Evolutionary conservation across 1,140 invertebrate genomes (phyloP), one percentile per base, ranked within the genome.

Genomic region (Microvelia longipes): DNA sequence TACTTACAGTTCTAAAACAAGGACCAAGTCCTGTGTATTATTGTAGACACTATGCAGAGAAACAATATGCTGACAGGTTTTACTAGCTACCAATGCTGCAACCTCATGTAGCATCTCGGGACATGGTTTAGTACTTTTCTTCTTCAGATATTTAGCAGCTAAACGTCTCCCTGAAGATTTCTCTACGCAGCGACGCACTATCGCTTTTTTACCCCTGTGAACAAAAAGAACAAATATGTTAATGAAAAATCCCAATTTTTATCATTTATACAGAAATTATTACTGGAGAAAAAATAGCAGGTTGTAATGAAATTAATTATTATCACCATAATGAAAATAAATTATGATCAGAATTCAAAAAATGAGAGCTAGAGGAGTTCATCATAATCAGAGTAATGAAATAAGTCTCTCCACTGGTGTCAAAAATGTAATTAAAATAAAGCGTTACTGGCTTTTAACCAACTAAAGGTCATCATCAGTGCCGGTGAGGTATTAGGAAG

Each of bases 141-240:
- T 94, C 79, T 90, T 87, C 73, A 98, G 90, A 82, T 92, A 95
- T 83, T 98, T 98, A 72, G 94, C 96, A 0, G 96, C 96, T 83
- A 91, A 98, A 78, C 92, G 87, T 73, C 86, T 83, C 28, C 91
- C 90, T 11, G 89, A 92, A 71, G 86, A 85, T 77, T 88, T 86
- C 79, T 96, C 90, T n/a, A 86, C 84, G 75, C 93, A 93, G 80
- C 91, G 86, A 73, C 90, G 87, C 66, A 98, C 95, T 70, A 93
- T 88, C 24, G 95, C 96, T 81, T 96, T 98, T 83, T 98, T 96
- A 50, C 96, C 96, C 79, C 94, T 97, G 85, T 2, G 82, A 83
- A 50, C 35, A 50, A 50, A 50, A n/a, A n/a, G n/a, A 72, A 78
- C 79, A 75, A 76, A 67, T 50, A 60, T 68, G 29, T 1, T 2